Base-by-base conservation (phyloP, 2,797 vertebrate genomes). In the Botia almorhae region DNA sequence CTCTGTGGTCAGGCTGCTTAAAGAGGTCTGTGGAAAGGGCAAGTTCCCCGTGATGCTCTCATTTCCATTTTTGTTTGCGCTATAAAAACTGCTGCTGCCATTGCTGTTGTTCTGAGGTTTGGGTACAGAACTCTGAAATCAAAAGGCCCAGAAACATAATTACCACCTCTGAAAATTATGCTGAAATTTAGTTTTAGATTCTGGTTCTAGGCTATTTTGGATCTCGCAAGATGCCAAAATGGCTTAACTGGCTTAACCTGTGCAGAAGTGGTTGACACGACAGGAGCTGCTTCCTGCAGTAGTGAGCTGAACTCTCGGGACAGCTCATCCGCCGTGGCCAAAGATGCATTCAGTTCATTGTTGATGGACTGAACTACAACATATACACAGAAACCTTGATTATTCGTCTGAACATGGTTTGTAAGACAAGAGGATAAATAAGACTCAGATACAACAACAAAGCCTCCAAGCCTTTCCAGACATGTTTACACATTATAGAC, bases 321-420 rank as follows among this genome's bases (percentile, higher is more conserved):
- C 60, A 97, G 84, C 80, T 96, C 95, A 17, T 98, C 97, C 10
- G 96, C 96, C 36, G 94, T 95, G 65, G 96, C 96, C 16, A 95
- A 87, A 0, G 96, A 97, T 0, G 96, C 94, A 67, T 93, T 96
- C 88, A 97, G 87, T 78, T 98, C 97, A 78, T 96, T 90, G 8
- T 94, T 95, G 69, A 97, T 96, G 72, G 90, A 87, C 86, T 94
- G 94, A 89, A 96, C 95, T 92, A 91, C 86, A 80, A 67, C 75
- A 79, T 0, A 83, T 3, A 77, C 8, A 78, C 26, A 69, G 4
- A 83, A 23, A 81, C 16, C 17, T 13, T 8, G 69, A 43, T 10
- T 1, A 46, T 11, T 46, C 10, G 10, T 46, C 8, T 46, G 10
- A 46, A 46, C n/a, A 60, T 26, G 23, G 58, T 13, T 60, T 14